Percentiles rank a stretch among this genome's conserved stretches.
Conservation (phyloP, 2,113 vertebrate species). For the Urocynchramus pylzowi region DNA sequence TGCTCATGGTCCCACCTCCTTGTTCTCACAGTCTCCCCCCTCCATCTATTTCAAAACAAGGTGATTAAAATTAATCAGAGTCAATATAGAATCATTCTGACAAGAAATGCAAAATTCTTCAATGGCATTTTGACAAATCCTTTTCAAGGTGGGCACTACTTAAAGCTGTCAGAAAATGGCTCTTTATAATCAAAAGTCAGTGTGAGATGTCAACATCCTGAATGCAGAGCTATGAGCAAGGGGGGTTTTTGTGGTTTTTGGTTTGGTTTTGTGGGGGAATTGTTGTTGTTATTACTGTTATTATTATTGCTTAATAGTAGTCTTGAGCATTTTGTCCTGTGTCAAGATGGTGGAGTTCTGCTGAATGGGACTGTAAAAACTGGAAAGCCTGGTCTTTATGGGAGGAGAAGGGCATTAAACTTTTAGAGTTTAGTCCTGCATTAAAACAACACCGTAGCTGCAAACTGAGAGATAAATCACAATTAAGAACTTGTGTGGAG, state of each 20-base stretch:
- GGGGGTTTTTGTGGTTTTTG: neutral
- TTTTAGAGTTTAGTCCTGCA: neutral
- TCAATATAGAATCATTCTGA: neutral
- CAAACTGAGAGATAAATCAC: neutral
- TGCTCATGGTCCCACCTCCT: neutral
- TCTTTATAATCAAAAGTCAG: neutral
- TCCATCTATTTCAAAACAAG: neutral
- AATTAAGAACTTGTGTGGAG: neutral
- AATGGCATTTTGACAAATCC: neutral
- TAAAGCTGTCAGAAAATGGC: neutral
- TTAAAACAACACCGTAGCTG: neutral
- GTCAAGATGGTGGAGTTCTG: neutral
- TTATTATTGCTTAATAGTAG: neutral
- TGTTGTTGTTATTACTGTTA: neutral
- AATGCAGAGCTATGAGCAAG: neutral
- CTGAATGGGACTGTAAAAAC: neutral
- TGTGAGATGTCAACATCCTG: neutral
- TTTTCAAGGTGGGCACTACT: neutral
- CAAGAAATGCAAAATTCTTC: neutral
- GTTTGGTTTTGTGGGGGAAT: neutral
- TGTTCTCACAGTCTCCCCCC: neutral
- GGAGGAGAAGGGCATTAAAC: neutral
- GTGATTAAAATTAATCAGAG: neutral
- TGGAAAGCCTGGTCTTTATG: neutral
- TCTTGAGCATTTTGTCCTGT: neutral